Evolutionary conservation across 2,797 vertebrate species (phyloP).

Genomic region (Fundulus diaphanus): DNA sequence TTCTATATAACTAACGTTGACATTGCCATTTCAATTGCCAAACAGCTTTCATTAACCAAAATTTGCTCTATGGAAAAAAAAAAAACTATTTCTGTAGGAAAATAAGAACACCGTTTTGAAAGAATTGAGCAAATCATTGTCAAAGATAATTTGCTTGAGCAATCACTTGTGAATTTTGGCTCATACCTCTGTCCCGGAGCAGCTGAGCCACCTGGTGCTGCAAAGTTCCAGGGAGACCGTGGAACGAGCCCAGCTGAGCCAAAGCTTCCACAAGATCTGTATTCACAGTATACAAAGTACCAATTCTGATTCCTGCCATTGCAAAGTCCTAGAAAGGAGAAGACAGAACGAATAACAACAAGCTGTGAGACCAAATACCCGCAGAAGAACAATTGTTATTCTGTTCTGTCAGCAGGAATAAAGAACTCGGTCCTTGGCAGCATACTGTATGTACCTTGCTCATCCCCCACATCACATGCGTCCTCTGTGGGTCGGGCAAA

Average conservation of each 20-base stretch:
- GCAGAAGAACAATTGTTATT: slow-evolving; percentile 21
- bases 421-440: slow-evolving; percentile 25
- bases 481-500: slow-evolving; percentile 95
- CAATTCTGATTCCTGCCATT: slow-evolving; percentile 89
- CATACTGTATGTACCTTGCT: slow-evolving; percentile 90
- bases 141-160: neutral
- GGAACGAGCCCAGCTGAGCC: slow-evolving; percentile 87
- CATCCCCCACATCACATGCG: slow-evolving; percentile 94
- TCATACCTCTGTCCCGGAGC: slow-evolving; percentile 88
- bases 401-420: slow-evolving; percentile 13
- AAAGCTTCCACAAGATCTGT: slow-evolving; percentile 88
- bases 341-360: slow-evolving; percentile 10
- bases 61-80: neutral
- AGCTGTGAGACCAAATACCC: slow-evolving; percentile 10
- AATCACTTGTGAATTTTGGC: slow-evolving; percentile 2
- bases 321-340: slow-evolving; percentile 88
- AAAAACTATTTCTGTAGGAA: neutral
- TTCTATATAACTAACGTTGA: neutral
- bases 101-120: neutral
- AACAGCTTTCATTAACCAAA: neutral
- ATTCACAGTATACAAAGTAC: slow-evolving; percentile 91
- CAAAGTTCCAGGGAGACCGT: slow-evolving; percentile 86
- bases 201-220: slow-evolving; percentile 91
- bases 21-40: neutral
- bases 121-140: neutral